phyloP scores from a whole-genome alignment of 2,113 vertebrate species.

The Halichoerus grypus region DNA sequence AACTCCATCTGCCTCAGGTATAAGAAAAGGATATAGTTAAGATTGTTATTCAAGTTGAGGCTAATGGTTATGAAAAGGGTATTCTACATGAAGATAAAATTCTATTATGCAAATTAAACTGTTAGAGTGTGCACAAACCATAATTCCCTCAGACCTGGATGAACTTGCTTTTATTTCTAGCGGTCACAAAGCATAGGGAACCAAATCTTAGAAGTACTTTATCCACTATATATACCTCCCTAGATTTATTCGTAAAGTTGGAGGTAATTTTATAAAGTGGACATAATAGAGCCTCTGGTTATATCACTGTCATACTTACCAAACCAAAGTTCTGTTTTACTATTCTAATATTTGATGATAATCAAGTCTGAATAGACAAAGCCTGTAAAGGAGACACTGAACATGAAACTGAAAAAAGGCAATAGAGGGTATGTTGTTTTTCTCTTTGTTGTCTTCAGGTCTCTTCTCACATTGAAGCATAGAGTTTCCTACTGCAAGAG shows the following conservation, averaged over 20 bases:
- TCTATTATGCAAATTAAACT: background rate
- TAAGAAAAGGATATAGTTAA: background rate
- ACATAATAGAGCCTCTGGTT: background rate
- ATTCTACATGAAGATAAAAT: background rate
- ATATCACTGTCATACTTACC: background rate
- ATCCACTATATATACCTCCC: background rate
- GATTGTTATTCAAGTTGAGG: background rate
- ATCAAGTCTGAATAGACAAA: background rate
- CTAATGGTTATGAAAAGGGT: background rate
- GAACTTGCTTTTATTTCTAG: background rate
- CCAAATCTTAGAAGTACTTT: background rate
- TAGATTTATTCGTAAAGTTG: background rate
- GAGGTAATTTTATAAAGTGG: background rate
- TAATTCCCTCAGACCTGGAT: background rate
- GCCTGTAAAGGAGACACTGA: background rate
- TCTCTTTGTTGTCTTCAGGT: background rate
- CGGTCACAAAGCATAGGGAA: background rate
- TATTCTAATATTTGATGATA: background rate
- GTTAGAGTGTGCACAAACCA: background rate
- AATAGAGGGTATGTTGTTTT: background rate
- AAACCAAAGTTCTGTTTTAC: background rate
- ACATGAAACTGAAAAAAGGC: background rate
- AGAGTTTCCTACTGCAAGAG: background rate
- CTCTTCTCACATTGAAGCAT: background rate
- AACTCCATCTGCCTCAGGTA: background rate